Evolutionary conservation across 2,888 invertebrate species (phyloP), one percentile per base, ranked within the genome.

Genomic region (Barypeithes pellucidus): DNA sequence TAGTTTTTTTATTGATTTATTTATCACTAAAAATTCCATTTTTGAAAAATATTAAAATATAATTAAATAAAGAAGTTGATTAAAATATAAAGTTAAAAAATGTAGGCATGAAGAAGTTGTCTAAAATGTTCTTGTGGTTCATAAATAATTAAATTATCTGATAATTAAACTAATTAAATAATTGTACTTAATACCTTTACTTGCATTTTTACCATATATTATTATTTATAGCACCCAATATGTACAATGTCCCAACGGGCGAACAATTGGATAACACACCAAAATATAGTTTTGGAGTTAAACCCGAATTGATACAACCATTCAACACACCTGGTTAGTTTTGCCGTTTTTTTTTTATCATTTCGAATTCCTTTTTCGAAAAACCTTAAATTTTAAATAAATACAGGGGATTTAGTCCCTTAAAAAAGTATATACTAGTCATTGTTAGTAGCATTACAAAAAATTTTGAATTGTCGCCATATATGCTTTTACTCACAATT

Each of bases 241-340:
- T 82, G 24, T 87, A 89, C 80, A 81, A 86, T 75, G 87, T 87
- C 18, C 89, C 90, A 73, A 87, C 86, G 77, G 87, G 90, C 9
- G 91, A 91, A 75, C 90, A 79, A 75, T 73, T 77, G 60, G 89
- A 90, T 79, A 88, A 87, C 78, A 24, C 2, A 24, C 88, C 90
- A 74, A 92, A 89, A 79, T 93, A 90, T 81, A 91, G 91, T 3
- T 90, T 94, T 82, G 92, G 92, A 60, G 87, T 89, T 75, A 93
- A 90, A 84, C 87, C 89, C 39, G 86, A 88, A 81, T 82, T 85
- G 61, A 89, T 90, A 77, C 89, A 89, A 78, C 84, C 88, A 70
- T 89, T 89, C 78, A 87, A 89, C 65, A 88, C 90, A 14, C 93
- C 93, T 78, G 95, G 81, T 80, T 36, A 33, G 69, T 68, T 66